Evolutionary conservation across 1,140 invertebrate genomes (phyloP).

Genomic region (Linepithema humile): DNA sequence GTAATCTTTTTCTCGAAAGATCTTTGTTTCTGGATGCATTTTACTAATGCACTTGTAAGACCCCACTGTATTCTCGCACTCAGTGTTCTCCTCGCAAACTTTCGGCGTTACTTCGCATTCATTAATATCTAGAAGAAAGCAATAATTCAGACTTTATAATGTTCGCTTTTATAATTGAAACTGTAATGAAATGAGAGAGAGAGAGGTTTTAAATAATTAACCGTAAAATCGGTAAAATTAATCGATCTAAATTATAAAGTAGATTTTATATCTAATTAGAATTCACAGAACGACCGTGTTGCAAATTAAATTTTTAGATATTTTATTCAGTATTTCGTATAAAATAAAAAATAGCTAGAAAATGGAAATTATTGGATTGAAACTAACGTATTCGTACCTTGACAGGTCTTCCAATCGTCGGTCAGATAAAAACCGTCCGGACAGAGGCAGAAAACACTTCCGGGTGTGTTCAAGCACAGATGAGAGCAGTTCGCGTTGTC

Average conservation of each 20-base stretch:
- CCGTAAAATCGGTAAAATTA: neutral
- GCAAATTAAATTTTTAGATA: neutral
- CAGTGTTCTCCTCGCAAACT: slow-evolving; percentile 83
- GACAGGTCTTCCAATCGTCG: slow-evolving; percentile 84
- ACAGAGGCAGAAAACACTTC: slow-evolving; percentile 87
- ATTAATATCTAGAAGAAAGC: slow-evolving; percentile 87
- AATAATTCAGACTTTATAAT: neutral
- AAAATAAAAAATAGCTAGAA: neutral
- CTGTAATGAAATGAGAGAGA: neutral
- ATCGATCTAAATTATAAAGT: neutral
- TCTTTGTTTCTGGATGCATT: slow-evolving; percentile 72
- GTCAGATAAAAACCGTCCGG: slow-evolving; percentile 85
- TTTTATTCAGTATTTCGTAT: neutral
- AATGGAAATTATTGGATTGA: neutral
- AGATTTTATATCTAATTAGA: neutral
- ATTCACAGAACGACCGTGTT: no score
- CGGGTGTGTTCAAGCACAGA: slow-evolving; percentile 86
- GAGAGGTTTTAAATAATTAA: neutral
- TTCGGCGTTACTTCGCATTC: slow-evolving; percentile 86
- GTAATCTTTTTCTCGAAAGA: slow-evolving; percentile 78
- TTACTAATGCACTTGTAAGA: slow-evolving; percentile 84
- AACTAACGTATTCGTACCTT: slow-evolving; percentile 75
- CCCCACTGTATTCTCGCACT: slow-evolving; percentile 87
- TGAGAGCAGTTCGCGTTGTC: slow-evolving; percentile 86
- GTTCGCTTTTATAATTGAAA: neutral